Percentiles rank a stretch among this genome's conserved stretches.
Conservation (phyloP, 2,113 vertebrate genomes). For the Arenaria interpres region DNA sequence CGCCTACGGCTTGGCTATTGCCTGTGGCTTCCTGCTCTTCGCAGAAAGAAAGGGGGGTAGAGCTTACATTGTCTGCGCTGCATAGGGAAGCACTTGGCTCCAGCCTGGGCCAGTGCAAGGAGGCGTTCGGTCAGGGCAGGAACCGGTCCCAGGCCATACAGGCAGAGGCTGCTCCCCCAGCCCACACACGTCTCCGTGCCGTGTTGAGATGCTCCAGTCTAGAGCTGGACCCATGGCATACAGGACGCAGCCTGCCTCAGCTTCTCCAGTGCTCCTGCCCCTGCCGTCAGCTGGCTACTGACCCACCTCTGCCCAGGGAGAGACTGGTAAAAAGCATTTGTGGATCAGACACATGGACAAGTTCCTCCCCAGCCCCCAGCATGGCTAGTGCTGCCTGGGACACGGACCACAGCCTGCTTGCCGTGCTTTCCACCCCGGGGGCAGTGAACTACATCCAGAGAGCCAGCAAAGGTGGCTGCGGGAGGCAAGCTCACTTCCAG, state of each 20-base stretch:
- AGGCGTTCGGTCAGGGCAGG: not conserved
- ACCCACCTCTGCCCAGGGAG: not conserved
- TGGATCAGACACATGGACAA: not conserved
- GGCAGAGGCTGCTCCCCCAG: not conserved
- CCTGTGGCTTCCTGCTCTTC: not conserved
- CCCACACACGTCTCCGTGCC: not conserved
- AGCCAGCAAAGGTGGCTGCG: not conserved
- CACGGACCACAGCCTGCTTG: not conserved
- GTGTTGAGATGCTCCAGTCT: not conserved
- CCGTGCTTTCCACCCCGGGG: not conserved
- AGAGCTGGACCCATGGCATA: fast-evolving
- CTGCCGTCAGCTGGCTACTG: not conserved
- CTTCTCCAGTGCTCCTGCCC: not conserved
- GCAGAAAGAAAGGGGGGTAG: not conserved
- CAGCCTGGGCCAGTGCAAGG: not conserved
- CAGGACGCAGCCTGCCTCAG: not conserved
- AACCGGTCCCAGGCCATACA: fast-evolving
- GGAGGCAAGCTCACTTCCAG: not conserved
- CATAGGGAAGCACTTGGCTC: not conserved
- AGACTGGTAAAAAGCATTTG: not conserved
- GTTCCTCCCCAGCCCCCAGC: not conserved
- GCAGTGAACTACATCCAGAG: not conserved
- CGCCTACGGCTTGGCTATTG: not conserved
- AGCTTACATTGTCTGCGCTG: not conserved
- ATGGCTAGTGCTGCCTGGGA: not conserved